Evolutionary conservation across 2,797 vertebrate genomes (phyloP).

Genomic region (Tapirus indicus): DNA sequence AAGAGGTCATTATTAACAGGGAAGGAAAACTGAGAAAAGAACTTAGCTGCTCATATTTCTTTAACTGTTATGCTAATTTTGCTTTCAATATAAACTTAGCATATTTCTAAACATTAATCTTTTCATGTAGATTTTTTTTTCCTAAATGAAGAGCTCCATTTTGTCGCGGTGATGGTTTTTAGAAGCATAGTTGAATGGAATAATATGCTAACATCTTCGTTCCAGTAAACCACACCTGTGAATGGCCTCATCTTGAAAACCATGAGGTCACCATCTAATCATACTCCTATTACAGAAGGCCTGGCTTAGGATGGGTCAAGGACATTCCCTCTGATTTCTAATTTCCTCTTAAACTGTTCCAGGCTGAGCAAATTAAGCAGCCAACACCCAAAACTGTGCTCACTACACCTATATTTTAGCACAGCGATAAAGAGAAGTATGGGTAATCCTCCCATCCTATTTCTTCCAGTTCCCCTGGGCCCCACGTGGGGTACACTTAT

Average conservation of each 20-base stretch:
- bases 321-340: not conserved
- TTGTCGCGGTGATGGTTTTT: not conserved
- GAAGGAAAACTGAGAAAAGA: not conserved
- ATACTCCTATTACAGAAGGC: not conserved
- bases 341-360: not conserved
- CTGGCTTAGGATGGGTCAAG: not conserved
- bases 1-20: not conserved
- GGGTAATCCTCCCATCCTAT: not conserved
- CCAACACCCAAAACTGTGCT: not conserved
- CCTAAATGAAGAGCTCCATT: not conserved
- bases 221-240: not conserved
- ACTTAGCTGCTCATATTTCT: not conserved
- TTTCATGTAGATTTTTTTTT: not conserved
- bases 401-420: not conserved
- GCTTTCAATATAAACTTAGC: not conserved
- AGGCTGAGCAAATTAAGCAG: not conserved
- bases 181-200: not conserved
- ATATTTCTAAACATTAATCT: not conserved
- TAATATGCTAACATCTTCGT: not conserved
- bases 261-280: not conserved
- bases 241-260: not conserved
- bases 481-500: not conserved
- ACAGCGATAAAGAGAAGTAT: not conserved
- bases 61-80: not conserved
- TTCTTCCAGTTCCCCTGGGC: not conserved